Conservation (phyloP, 2,797 vertebrate species). For the Sebastes itinus region DNA sequence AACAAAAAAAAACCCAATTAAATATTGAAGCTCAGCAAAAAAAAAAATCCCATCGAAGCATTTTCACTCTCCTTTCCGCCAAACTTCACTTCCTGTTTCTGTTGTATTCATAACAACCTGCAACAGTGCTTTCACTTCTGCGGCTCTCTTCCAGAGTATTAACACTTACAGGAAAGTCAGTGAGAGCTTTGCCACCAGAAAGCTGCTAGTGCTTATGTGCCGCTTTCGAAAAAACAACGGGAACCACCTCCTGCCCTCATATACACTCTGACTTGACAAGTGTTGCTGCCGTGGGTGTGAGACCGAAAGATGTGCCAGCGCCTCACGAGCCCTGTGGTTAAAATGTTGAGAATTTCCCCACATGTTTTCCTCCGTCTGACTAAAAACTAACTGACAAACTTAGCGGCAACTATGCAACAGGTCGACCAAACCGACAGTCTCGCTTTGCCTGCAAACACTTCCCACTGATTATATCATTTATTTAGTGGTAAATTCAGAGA, state of each 20-base stretch:
- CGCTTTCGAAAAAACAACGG: conserved; percentile 10
- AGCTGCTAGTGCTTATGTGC: not conserved
- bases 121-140: conserved; percentile 57
- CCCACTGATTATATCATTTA: not conserved
- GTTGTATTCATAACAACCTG: not conserved
- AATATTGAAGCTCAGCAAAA: not conserved
- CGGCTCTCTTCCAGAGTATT: not conserved
- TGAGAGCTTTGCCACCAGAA: not conserved
- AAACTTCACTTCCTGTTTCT: conserved; percentile 27
- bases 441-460: not conserved
- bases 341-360: conserved; percentile 43
- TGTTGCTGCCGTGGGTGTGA: not conserved
- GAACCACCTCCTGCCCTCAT: not conserved
- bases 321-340: conserved; percentile 17
- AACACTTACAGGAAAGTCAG: conserved; percentile 9
- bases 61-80: not conserved
- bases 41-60: not conserved
- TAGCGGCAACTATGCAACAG: not conserved
- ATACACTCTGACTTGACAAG: not conserved
- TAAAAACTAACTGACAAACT: not conserved
- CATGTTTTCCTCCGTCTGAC: not conserved
- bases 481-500: not conserved
- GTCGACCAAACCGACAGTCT: accelerated
- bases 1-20: not conserved
- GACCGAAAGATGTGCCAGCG: not conserved